Percentiles rank a stretch among this genome's conserved stretches.
phyloP scores from a whole-genome alignment of 2,113 vertebrate genomes.

The Hemiprocne comata region DNA sequence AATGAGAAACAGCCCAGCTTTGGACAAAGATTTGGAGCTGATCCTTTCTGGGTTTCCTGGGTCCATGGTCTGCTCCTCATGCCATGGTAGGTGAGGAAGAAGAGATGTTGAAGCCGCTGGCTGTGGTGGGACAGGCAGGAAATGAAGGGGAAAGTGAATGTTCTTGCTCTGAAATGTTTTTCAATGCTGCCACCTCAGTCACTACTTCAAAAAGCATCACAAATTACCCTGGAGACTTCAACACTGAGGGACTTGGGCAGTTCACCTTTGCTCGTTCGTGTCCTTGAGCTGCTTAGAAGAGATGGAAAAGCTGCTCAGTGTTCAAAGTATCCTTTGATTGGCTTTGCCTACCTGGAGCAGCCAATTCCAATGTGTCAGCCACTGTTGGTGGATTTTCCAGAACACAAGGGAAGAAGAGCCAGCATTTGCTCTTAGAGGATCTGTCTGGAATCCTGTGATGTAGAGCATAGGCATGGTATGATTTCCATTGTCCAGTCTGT shows the following conservation, averaged over 20 bases:
- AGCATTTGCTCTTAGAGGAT: neutral
- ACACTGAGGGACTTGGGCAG: neutral
- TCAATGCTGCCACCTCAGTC: neutral
- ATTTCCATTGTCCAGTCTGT: neutral
- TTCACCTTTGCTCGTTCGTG: neutral
- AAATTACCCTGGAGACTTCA: neutral
- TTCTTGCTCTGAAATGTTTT: neutral
- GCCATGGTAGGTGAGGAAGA: neutral
- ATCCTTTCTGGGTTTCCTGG: neutral
- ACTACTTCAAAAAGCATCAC: neutral
- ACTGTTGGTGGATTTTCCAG: neutral
- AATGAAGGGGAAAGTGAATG: neutral
- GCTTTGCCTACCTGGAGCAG: neutral
- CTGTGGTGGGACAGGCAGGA: neutral
- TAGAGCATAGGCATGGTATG: rapidly evolving
- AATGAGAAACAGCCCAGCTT: neutral
- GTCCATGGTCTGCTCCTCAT: neutral
- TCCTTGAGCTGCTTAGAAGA: neutral
- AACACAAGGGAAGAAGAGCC: neutral
- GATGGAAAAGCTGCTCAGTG: neutral
- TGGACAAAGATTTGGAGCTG: neutral
- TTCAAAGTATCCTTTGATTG: neutral
- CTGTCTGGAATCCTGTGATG: neutral
- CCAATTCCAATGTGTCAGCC: neutral
- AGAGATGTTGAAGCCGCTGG: neutral